These are phyloP conservation scores for Coregonus sp. DNA, from an alignment of 2,797 vertebrate genomes.

Conservation along the genomic window DNA sequence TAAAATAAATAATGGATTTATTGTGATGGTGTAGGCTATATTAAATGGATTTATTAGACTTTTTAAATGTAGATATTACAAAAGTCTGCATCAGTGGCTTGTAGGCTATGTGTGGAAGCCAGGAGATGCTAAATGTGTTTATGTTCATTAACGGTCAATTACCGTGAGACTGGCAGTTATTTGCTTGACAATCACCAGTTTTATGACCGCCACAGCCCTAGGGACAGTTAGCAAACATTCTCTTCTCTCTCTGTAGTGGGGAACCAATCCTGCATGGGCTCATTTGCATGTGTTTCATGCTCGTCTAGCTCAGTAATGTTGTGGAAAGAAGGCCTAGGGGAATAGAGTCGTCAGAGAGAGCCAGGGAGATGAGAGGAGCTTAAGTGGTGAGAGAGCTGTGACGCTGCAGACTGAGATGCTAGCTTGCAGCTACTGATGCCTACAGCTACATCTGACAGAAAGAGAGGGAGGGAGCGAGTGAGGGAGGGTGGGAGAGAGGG, in stretches of 20 bases:
- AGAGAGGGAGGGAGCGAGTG: neutral
- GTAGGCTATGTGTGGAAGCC: no score
- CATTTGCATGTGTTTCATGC: slow-evolving; percentile 46
- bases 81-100: no score
- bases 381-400: neutral
- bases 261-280: slow-evolving; percentile 24
- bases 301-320: slow-evolving; percentile 44
- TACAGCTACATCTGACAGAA: neutral
- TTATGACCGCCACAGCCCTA: no score
- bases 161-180: no score
- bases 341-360: slow-evolving; percentile 31
- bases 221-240: slow-evolving; percentile 29
- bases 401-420: neutral
- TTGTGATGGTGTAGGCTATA: no score
- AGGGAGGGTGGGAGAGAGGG: neutral
- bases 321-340: slow-evolving; percentile 44
- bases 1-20: no score
- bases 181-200: no score
- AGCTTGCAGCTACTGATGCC: neutral
- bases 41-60: no score
- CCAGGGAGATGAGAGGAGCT: slow-evolving; percentile 13
- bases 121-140: no score
- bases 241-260: slow-evolving; percentile 1
- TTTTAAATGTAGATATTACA: no score
- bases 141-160: no score